A percentile compares a stretch with the other conserved stretches of the same genome.
phyloP scores from a whole-genome alignment of 2,888 invertebrate genomes.

The Aphodius granarius region DNA sequence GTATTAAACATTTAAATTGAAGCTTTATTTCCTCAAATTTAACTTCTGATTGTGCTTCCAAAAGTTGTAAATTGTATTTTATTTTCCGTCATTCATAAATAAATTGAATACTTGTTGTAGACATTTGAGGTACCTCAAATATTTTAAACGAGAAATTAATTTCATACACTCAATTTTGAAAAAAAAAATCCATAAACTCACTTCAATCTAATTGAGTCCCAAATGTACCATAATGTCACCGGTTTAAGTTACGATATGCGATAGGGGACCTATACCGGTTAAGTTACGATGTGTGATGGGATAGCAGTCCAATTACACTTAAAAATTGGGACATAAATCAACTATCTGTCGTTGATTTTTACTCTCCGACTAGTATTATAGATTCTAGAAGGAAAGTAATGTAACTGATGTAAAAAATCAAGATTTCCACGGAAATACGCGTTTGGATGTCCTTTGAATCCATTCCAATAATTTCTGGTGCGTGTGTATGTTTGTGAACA shows the following conservation, averaged over 20 bases:
- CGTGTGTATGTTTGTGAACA: too few relatives aligned
- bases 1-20: neutral
- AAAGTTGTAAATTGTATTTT: neutral
- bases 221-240: neutral
- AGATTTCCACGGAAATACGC: too few relatives aligned
- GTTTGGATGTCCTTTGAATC: too few relatives aligned
- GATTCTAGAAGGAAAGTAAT: too few relatives aligned
- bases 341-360: neutral
- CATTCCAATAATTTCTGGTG: too few relatives aligned
- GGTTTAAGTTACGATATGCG: neutral
- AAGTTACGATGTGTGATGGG: neutral
- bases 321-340: neutral
- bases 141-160: neutral
- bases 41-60: too few relatives aligned
- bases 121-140: too few relatives aligned
- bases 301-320: neutral
- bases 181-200: neutral
- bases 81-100: too few relatives aligned
- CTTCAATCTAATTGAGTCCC: neutral
- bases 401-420: too few relatives aligned
- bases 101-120: too few relatives aligned
- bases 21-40: too few relatives aligned
- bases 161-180: neutral
- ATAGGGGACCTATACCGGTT: neutral
- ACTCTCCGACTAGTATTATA: too few relatives aligned